Evolutionary conservation across 2,113 vertebrate species (phyloP).

Genomic region (Microcebus ravelobensis): DNA sequence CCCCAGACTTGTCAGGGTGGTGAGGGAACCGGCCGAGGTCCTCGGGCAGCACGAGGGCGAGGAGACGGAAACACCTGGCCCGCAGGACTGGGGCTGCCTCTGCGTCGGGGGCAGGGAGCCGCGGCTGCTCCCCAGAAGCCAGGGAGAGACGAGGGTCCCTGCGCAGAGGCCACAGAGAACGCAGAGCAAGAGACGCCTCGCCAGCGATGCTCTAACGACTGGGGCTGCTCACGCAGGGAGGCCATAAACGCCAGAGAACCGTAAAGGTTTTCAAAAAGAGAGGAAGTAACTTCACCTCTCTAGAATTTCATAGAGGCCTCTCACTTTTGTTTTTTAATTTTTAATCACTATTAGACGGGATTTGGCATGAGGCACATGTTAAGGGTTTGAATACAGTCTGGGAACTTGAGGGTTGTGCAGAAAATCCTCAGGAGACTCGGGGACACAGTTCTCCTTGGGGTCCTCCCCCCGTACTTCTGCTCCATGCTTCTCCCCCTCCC

Average conservation of each 20-base stretch:
- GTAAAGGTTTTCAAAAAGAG: background rate
- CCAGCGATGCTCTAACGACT: fast-evolving
- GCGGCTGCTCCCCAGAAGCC: fast-evolving
- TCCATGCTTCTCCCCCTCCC: fast-evolving
- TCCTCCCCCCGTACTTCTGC: background rate
- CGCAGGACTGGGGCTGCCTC: fast-evolving
- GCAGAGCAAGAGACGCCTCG: fast-evolving
- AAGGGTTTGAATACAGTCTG: background rate
- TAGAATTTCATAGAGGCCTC: background rate
- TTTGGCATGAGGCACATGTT: background rate
- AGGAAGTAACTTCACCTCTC: background rate
- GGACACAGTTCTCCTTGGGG: background rate
- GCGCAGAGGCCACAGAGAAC: background rate
- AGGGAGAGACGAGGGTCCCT: fast-evolving
- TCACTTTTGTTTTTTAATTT: background rate
- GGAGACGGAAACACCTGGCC: background rate
- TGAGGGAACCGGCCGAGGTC: fast-evolving
- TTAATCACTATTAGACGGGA: background rate
- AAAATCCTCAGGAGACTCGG: background rate
- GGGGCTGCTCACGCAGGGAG: no score
- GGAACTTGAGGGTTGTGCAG: background rate
- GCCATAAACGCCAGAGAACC: fast-evolving
- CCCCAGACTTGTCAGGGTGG: background rate
- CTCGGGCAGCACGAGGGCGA: background rate
- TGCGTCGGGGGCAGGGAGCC: background rate